Conservation (phyloP, 2,888 invertebrate genomes). For the Rhogogaster chlorosoma region DNA sequence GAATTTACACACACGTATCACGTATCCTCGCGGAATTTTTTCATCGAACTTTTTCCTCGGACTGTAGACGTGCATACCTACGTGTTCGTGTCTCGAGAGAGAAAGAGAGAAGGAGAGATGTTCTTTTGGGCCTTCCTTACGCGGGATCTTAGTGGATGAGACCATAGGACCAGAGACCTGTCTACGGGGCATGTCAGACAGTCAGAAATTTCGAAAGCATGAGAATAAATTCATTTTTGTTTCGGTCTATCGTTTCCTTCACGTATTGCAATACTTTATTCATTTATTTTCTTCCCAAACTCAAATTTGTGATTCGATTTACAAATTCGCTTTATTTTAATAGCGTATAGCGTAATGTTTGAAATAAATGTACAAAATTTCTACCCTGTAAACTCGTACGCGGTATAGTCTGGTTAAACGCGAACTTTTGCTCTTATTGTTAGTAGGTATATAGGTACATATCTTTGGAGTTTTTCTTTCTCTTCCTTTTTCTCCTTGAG, state of each 20-base stretch:
- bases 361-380: neutral
- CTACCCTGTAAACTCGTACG: neutral
- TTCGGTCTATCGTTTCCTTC: neutral
- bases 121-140: conserved; percentile 25
- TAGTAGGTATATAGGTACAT: neutral
- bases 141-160: conserved; percentile 52
- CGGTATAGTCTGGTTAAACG: neutral
- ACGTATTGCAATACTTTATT: neutral
- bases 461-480: neutral
- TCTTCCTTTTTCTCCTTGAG: neutral
- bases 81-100: conserved; percentile 42
- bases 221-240: neutral
- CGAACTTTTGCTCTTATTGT: neutral
- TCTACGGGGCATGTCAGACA: conserved; percentile 55
- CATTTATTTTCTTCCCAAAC: neutral
- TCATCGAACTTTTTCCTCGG: conserved; percentile 15
- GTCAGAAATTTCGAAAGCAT: conserved; percentile 54
- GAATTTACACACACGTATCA: neutral
- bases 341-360: no score
- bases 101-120: conserved; percentile 47
- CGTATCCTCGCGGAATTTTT: neutral
- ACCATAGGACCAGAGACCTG: conserved; percentile 53
- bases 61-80: conserved; percentile 45
- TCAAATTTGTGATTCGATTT: no score
- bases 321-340: no score